These are phyloP conservation scores for Marronus borbonicus DNA, from an alignment of 2,888 invertebrate genomes.

Conservation along the genomic window DNA sequence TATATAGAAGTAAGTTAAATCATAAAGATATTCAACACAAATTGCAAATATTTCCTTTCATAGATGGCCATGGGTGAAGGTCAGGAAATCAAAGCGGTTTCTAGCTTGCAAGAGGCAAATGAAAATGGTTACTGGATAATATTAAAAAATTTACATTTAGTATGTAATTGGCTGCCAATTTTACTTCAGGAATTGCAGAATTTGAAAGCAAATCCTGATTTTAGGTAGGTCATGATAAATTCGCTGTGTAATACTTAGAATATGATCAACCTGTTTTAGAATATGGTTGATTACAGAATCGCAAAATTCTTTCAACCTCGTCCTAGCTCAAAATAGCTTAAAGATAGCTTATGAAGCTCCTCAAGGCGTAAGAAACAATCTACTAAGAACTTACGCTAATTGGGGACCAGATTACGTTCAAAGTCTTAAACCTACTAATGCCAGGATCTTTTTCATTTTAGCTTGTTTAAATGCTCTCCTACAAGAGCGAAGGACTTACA, in stretches of 20 bases:
- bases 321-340: conserved; percentile 83
- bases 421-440: conserved; percentile 63
- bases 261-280: conserved; percentile 60
- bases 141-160: conserved; percentile 86
- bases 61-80: conserved; percentile 88
- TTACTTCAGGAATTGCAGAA: conserved; percentile 78
- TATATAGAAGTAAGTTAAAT: conserved; percentile 73
- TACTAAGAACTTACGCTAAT: conserved; percentile 81
- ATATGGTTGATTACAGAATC: conserved; percentile 93
- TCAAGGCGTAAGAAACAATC: conserved; percentile 87
- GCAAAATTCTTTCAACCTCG: conserved; percentile 81
- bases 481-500: conserved; percentile 92
- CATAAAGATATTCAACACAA: background rate
- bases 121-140: conserved; percentile 83
- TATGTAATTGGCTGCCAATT: conserved; percentile 79
- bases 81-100: conserved; percentile 78
- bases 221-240: conserved; percentile 65
- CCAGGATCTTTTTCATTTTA: conserved; percentile 80
- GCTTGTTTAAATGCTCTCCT: conserved; percentile 92
- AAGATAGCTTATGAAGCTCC: conserved; percentile 90
- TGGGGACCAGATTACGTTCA: conserved; percentile 74
- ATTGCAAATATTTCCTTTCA: background rate
- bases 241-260: background rate
- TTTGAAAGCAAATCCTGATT: conserved; percentile 72
- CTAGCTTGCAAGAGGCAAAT: conserved; percentile 75